phyloP scores from a whole-genome alignment of 2,888 invertebrate species.

The Ceramica pisi region DNA sequence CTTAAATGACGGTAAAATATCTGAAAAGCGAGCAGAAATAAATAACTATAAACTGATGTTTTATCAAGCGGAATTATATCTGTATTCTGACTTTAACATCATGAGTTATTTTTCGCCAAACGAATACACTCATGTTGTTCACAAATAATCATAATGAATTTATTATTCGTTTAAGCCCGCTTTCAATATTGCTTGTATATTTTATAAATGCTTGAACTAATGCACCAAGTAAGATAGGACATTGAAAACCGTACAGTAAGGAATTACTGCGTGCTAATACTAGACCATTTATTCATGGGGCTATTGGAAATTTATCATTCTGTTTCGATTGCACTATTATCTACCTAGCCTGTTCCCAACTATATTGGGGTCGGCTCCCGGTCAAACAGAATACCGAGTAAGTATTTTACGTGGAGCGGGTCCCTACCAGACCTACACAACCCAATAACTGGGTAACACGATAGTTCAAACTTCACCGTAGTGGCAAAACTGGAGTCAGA shows the following conservation, averaged over 20 bases:
- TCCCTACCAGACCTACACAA: no score
- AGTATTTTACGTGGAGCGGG: no score
- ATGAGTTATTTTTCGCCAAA: background rate
- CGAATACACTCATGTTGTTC: no score
- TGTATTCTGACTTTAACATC: background rate
- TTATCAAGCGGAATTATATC: background rate
- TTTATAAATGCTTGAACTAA: background rate
- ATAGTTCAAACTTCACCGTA: no score
- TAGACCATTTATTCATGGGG: no score
- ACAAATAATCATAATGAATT: background rate
- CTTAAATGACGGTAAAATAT: slow-evolving; percentile 1
- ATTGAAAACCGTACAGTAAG: background rate
- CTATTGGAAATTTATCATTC: no score
- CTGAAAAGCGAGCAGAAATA: background rate
- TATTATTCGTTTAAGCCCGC: background rate
- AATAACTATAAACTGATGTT: background rate
- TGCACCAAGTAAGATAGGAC: background rate
- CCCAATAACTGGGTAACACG: no score
- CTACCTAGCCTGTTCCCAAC: no score
- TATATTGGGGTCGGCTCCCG: no score
- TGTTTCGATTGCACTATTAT: no score
- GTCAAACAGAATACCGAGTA: no score
- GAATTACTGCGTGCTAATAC: background rate
- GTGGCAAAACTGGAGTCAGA: no score
- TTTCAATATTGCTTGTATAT: background rate